Base-by-base conservation (phyloP, 2,797 vertebrate genomes). In the Myotis daubentonii region DNA sequence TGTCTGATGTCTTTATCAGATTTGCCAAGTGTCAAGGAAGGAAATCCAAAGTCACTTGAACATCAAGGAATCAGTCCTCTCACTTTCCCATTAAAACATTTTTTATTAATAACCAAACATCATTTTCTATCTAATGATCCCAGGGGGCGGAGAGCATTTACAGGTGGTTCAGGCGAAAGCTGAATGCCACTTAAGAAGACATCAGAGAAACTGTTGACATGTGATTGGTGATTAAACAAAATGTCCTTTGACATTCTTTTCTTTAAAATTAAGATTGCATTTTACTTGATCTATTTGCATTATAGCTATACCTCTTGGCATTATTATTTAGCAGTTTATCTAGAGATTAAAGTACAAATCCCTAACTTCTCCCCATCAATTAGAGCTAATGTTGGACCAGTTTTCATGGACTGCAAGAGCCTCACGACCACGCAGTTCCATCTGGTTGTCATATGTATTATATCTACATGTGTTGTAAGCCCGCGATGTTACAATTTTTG, bases 1-100 rank as follows among this genome's bases (percentile, higher is more conserved):
- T 97, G 93, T 95, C 97, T 97, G 62, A 98, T 97, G 93, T 95
- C 97, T 97, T 93, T 96, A 89, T 93, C 94, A 95, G 83, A 97
- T 92, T 89, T 38, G 23, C 60, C 49, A 75, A 91, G 28, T 47
- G 36, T 85, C 75, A 88, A 74, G 60, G 49, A 80, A 90, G 49
- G 72, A 80, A 90, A 93, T 95, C 76, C 84, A 87, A 57, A 91
- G 72, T 53, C 11, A 0, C 36, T 65, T 41, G 25, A 49, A 88
- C 81, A 80, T 89, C 57, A 87, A 89, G 51, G 30, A 28, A 83
- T 95, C 51, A 2, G 44, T 62, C 89, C 33, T 85, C 38, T 78
- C 57, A 28, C 55, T 68, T 93, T 96, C 65, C 55, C 87, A 65
- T 66, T 70, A 87, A 81, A 85, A 66, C 28, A 22, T 93, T 75